Evolutionary conservation across 2,797 vertebrate genomes (phyloP).

Genomic region (Atherinosoma microstoma): DNA sequence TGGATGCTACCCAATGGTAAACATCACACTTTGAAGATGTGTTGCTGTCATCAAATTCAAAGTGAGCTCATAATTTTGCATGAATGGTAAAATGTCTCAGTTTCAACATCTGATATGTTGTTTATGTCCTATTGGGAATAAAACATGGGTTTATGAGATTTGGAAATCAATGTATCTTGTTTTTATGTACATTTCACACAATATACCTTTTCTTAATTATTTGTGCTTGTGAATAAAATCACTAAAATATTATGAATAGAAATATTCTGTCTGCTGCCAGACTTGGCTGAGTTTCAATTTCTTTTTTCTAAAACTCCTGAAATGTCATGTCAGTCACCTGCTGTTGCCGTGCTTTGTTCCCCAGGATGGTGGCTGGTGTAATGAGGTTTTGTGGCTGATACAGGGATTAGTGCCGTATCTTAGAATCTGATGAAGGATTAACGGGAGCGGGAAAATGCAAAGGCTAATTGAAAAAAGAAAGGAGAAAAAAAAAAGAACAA

Average conservation of each 20-base stretch:
- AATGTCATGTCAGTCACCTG: slow-evolving; percentile 27
- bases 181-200: too few relatives aligned
- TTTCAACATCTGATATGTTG: too few relatives aligned
- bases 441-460: slow-evolving; percentile 26
- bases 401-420: slow-evolving; percentile 51
- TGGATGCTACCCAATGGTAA: too few relatives aligned
- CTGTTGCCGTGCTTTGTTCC: slow-evolving; percentile 33
- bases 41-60: too few relatives aligned
- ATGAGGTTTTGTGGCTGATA: slow-evolving; percentile 47
- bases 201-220: too few relatives aligned
- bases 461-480: slow-evolving; percentile 45
- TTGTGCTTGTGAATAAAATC: too few relatives aligned
- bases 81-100: too few relatives aligned
- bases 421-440: slow-evolving; percentile 55
- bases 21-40: too few relatives aligned
- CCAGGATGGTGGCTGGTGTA: slow-evolving; percentile 7
- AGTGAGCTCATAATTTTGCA: too few relatives aligned
- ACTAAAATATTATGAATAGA: background rate
- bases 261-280: background rate
- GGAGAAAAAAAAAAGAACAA: slow-evolving; percentile 21
- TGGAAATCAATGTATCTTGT: too few relatives aligned
- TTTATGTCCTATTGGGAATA: too few relatives aligned
- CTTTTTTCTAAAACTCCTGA: slow-evolving; percentile 17
- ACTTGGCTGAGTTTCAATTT: slow-evolving; percentile 16
- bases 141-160: too few relatives aligned